Conservation (phyloP, 2,113 vertebrate genomes). For the Sturnira hondurensis region DNA sequence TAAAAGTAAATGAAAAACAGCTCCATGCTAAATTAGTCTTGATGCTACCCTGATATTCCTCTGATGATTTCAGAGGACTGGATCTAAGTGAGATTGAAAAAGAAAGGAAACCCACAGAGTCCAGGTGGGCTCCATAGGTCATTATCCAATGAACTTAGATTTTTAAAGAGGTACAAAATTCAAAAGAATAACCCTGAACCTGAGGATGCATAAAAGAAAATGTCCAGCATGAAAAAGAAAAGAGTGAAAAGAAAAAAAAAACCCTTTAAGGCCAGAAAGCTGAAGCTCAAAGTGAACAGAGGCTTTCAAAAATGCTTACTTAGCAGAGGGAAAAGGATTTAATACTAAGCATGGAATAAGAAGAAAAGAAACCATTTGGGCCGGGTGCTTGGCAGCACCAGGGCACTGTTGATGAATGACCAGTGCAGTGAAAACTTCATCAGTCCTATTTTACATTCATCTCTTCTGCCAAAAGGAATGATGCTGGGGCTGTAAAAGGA, state of each 20-base stretch:
- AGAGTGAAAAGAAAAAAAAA: not conserved
- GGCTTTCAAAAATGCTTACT: constrained; percentile 28
- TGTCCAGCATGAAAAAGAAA: not conserved
- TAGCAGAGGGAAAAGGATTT: constrained; percentile 7
- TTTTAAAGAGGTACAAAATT: not conserved
- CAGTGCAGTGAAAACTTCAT: not conserved
- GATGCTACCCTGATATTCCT: not conserved
- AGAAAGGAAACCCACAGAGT: not conserved
- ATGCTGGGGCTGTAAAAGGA: constrained; percentile 30
- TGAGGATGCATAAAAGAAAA: not conserved
- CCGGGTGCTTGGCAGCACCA: constrained; percentile 13
- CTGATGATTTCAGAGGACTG: not conserved
- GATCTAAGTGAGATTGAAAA: not conserved
- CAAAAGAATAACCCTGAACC: not conserved
- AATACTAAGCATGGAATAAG: not conserved
- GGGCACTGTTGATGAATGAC: constrained; percentile 50
- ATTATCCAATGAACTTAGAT: not conserved
- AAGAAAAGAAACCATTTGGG: constrained; percentile 50
- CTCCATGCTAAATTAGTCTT: not conserved
- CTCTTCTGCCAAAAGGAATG: constrained; percentile 48
- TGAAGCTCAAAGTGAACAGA: not conserved
- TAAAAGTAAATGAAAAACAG: not conserved
- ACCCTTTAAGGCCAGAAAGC: not conserved
- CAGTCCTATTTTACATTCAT: constrained; percentile 51
- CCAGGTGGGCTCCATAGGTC: not conserved